phyloP scores from a whole-genome alignment of 1,140 invertebrate species.

The Dufourea novaeangliae region DNA sequence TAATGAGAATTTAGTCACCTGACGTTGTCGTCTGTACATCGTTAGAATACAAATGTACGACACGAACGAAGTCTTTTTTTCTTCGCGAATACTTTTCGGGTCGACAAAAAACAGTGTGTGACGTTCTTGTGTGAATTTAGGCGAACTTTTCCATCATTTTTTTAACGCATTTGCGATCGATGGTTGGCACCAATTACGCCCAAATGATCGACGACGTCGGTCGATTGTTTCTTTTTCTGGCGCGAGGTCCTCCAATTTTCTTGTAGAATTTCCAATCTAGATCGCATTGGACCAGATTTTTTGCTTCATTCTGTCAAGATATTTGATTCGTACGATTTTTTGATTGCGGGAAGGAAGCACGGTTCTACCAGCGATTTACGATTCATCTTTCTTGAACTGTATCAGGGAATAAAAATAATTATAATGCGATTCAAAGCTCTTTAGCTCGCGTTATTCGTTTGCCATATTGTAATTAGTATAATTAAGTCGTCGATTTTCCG shows the following conservation, averaged over 20 bases:
- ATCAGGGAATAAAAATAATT: background rate
- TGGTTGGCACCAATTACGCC: background rate
- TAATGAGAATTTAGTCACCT: background rate
- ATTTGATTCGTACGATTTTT: too few relatives aligned
- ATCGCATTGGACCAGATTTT: background rate
- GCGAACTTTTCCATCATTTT: background rate
- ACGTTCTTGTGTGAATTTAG: constrained; percentile 11
- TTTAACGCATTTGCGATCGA: background rate
- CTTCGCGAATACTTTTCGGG: background rate
- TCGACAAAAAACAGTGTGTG: background rate
- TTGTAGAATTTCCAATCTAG: background rate
- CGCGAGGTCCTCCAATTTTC: background rate
- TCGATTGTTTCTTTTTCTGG: background rate
- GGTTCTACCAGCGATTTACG: background rate
- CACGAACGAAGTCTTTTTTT: constrained; percentile 6
- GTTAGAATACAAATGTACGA: constrained; percentile 10
- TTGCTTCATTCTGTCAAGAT: background rate
- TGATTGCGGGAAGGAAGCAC: background rate
- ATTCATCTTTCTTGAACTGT: background rate
- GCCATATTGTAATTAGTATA: background rate
- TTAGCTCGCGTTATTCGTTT: too few relatives aligned
- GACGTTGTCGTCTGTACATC: background rate
- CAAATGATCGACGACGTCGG: background rate
- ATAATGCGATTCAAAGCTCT: background rate
- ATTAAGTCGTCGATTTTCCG: background rate